Evolutionary conservation across 2,797 vertebrate species (phyloP).

Genomic region (Enteromius thamalakanensis): DNA sequence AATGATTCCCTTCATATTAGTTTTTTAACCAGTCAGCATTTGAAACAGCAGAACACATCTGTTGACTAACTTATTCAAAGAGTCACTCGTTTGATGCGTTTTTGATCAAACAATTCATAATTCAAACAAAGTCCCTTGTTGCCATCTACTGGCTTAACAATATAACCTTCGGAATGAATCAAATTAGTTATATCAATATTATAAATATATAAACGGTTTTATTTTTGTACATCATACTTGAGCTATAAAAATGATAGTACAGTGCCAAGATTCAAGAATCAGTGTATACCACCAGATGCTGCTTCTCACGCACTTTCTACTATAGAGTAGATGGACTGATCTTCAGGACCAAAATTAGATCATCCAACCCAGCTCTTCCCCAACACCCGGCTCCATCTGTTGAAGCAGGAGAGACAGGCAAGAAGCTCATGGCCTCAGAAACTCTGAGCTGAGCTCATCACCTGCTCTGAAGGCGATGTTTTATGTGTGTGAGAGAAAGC

Average conservation of each 20-base stretch:
- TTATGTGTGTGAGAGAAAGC: constrained; percentile 28
- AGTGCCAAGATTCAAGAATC: not conserved
- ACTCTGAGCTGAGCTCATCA: constrained; percentile 40
- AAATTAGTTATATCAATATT: not conserved
- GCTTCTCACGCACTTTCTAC: not conserved
- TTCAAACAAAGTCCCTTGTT: not conserved
- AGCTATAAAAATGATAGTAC: not conserved
- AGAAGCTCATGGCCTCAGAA: constrained; percentile 28
- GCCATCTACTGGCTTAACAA: not conserved
- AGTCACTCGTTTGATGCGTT: not conserved
- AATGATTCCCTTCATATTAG: not conserved
- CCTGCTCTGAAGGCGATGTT: constrained; percentile 27
- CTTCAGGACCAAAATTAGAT: constrained; percentile 30
- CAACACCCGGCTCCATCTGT: not conserved
- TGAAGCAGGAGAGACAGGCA: constrained; percentile 38
- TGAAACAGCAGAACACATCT: not conserved
- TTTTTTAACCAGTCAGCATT: not conserved
- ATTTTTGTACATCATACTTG: not conserved
- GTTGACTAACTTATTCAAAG: not conserved
- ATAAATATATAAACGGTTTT: not conserved
- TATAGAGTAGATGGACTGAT: not conserved
- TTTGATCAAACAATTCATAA: not conserved
- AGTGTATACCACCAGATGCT: not conserved
- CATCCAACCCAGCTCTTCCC: not conserved
- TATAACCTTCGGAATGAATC: not conserved